Conservation (phyloP, 2,113 vertebrate genomes). For the Noturus placidus region DNA sequence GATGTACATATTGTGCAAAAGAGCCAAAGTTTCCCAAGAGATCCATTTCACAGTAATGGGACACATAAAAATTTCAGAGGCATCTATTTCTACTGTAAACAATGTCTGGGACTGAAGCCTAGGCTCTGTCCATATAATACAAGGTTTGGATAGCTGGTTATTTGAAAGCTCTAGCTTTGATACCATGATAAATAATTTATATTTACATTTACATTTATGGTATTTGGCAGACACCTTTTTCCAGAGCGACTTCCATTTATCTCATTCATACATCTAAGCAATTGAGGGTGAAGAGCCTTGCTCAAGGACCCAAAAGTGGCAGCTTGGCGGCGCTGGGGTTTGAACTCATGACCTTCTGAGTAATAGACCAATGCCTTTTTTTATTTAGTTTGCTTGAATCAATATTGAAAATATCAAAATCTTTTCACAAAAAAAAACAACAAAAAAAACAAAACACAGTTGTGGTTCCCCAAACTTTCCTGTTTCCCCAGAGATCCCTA, state of each 20-base stretch:
- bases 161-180: conserved; percentile 25
- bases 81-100: conserved; percentile 62
- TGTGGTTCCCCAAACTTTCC: background rate
- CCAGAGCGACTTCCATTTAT: no score
- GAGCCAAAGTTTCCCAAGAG: background rate
- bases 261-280: no score
- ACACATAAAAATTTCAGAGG: conserved; percentile 60
- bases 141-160: conserved; percentile 21
- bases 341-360: no score
- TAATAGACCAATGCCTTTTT: no score
- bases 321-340: no score
- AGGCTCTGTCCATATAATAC: conserved; percentile 29
- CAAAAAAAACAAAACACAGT: no score
- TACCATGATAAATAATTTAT: conserved; percentile 37
- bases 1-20: conserved; percentile 19
- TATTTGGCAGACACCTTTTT: no score
- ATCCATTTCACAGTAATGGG: conserved; percentile 44
- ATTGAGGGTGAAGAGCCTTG: no score
- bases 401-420: background rate
- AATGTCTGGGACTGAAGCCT: conserved; percentile 39
- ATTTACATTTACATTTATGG: no score
- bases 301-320: no score
- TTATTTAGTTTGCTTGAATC: background rate
- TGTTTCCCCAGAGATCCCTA: background rate
- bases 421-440: background rate